These are phyloP conservation scores for Ips typographus DNA, from an alignment of 1,140 invertebrate species.

Conservation along the genomic window DNA sequence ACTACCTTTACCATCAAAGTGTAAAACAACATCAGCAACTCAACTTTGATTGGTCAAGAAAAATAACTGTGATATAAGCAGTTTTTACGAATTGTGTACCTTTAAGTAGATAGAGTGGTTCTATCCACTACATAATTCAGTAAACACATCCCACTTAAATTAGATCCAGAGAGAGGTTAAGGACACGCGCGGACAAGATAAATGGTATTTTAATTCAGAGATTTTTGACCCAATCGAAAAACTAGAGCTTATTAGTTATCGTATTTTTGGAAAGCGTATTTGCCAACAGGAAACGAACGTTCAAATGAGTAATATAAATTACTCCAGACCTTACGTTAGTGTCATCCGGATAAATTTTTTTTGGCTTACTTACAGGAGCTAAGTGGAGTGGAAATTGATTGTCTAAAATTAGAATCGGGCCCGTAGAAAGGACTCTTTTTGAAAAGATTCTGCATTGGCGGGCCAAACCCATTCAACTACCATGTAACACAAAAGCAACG, in stretches of 20 bases:
- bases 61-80: too few relatives aligned
- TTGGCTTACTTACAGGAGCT: slow-evolving; percentile 27
- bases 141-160: background rate
- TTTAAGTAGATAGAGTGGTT: too few relatives aligned
- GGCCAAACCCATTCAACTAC: background rate
- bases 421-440: slow-evolving; percentile 19
- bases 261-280: slow-evolving; percentile 20
- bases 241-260: slow-evolving; percentile 8
- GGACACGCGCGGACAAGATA: slow-evolving; percentile 7
- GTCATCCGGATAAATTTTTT: slow-evolving; percentile 13
- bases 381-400: slow-evolving; percentile 30
- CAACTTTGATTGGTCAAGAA: too few relatives aligned
- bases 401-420: slow-evolving; percentile 24
- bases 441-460: background rate
- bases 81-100: too few relatives aligned
- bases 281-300: slow-evolving; percentile 23
- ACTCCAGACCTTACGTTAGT: slow-evolving; percentile 24
- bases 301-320: slow-evolving; percentile 22
- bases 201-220: slow-evolving; percentile 15
- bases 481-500: background rate
- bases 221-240: slow-evolving; percentile 14
- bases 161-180: slow-evolving; percentile 5
- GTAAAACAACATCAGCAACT: too few relatives aligned
- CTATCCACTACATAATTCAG: background rate
- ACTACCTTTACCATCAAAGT: too few relatives aligned